These are phyloP conservation scores for Mionectes macconnelli DNA, from an alignment of 2,113 vertebrate species.

Conservation along the genomic window DNA sequence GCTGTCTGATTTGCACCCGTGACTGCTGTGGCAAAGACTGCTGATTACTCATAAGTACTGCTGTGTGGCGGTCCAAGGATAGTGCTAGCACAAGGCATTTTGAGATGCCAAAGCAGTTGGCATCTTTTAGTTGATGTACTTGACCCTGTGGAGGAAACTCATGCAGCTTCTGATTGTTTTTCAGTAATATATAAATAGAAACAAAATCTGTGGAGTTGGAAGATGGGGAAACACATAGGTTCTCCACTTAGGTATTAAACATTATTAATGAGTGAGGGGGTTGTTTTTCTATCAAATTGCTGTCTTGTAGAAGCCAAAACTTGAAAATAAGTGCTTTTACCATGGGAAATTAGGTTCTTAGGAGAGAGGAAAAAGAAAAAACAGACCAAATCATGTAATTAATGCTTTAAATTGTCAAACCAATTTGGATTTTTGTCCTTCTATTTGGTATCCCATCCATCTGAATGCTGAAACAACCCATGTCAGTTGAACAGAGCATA, in stretches of 20 bases:
- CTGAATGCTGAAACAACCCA: background rate
- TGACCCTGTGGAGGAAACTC: background rate
- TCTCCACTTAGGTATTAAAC: background rate
- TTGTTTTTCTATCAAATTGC: background rate
- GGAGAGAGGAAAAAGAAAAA: background rate
- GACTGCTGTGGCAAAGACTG: background rate
- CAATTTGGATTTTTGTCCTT: background rate
- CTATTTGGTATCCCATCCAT: background rate
- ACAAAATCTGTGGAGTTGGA: background rate
- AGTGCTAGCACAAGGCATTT: background rate
- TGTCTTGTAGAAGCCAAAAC: background rate
- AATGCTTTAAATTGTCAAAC: background rate
- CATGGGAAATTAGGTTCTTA: background rate
- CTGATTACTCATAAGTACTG: background rate
- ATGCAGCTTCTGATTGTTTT: background rate
- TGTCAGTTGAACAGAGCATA: background rate
- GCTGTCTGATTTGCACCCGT: background rate
- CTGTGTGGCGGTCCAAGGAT: background rate
- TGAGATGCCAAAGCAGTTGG: background rate
- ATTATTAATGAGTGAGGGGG: background rate
- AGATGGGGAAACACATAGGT: background rate
- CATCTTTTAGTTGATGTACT: background rate
- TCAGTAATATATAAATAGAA: background rate
- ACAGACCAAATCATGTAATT: background rate
- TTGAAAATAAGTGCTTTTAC: background rate